A percentile compares a stretch with the other conserved stretches of the same genome.
Conservation (phyloP, 1,140 invertebrate genomes). For the Brachystomella parvula region DNA sequence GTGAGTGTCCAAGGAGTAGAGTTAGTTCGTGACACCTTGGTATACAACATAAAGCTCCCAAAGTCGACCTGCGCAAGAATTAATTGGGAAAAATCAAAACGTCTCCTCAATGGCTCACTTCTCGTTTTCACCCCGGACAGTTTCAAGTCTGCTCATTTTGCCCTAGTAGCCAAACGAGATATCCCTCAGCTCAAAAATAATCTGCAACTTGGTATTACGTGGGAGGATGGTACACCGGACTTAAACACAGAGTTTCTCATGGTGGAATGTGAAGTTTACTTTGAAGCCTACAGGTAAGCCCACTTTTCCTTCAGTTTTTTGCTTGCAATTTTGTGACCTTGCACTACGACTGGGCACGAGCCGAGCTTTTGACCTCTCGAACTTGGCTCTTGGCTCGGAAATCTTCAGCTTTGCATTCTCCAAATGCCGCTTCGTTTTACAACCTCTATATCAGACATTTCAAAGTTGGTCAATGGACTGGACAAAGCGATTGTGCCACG, state of each 20-base stretch:
- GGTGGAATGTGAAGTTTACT: slow-evolving; percentile 60
- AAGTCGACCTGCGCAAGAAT: too few species aligned
- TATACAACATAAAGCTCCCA: slow-evolving; percentile 23
- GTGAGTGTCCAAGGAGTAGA: slow-evolving; percentile 18
- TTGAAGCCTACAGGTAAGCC: slow-evolving; percentile 54
- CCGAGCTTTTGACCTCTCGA: too few species aligned
- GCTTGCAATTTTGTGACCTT: neutral
- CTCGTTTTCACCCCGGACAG: too few species aligned
- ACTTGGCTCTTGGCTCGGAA: too few species aligned
- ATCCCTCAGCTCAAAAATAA: too few species aligned
- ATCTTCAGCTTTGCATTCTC: too few species aligned
- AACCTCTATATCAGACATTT: too few species aligned
- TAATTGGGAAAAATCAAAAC: too few species aligned
- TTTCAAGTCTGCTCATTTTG: too few species aligned
- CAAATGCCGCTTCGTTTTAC: too few species aligned
- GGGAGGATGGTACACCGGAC: neutral
- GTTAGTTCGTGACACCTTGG: slow-evolving; percentile 18
- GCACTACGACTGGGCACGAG: too few species aligned
- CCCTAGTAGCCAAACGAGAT: too few species aligned
- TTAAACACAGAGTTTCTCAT: slow-evolving; percentile 48
- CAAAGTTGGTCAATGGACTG: slow-evolving; percentile 20
- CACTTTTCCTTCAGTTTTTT: neutral
- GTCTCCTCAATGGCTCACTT: slow-evolving; percentile 24
- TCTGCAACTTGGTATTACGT: slow-evolving; percentile 22
- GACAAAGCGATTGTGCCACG: neutral